Evolutionary conservation across 2,113 vertebrate species (phyloP).

Genomic region (Capreolus pygargus): DNA sequence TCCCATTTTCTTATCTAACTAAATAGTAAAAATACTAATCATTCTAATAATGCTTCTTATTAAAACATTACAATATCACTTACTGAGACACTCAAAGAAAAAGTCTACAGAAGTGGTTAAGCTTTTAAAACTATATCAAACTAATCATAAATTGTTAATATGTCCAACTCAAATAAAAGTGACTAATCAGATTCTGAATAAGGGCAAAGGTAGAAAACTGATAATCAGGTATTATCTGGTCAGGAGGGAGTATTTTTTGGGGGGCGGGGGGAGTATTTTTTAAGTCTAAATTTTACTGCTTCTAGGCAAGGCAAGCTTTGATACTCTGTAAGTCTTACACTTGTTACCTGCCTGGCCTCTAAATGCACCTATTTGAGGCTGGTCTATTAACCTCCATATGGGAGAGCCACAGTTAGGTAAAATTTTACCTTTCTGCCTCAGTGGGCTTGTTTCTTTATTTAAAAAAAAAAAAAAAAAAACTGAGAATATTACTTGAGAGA

Average conservation of each 20-base stretch:
- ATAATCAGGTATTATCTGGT: not conserved
- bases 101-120: not conserved
- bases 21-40: not conserved
- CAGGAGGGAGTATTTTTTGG: not conserved
- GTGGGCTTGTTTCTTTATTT: not conserved
- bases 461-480: not conserved
- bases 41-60: not conserved
- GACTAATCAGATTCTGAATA: not conserved
- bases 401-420: not conserved
- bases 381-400: not conserved
- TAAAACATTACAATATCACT: not conserved
- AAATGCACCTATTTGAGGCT: not conserved
- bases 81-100: not conserved
- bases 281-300: not conserved
- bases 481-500: not conserved
- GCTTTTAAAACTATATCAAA: constrained; percentile 9
- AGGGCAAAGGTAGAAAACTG: not conserved
- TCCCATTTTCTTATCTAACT: not conserved
- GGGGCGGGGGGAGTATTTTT: not conserved
- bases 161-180: not conserved
- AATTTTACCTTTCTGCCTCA: not conserved
- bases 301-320: not conserved
- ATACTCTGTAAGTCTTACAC: not conserved
- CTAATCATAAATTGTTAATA: not conserved
- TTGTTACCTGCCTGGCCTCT: not conserved